phyloP scores from a whole-genome alignment of 2,113 vertebrate genomes.

The Cyprinodon brontotheroides region DNA sequence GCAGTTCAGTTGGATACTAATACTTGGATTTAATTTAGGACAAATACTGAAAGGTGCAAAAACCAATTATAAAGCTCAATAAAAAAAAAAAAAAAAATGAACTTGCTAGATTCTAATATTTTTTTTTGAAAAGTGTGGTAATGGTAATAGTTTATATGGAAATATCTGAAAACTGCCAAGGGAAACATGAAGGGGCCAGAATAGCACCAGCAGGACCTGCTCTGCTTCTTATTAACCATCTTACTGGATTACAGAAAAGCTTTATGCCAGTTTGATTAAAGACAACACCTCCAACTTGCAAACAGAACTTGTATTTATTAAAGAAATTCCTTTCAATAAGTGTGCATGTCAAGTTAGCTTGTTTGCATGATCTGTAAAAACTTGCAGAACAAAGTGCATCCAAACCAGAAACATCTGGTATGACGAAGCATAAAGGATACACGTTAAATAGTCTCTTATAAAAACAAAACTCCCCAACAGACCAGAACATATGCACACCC shows the following conservation, averaged over 20 bases:
- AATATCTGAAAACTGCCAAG: too few relatives aligned
- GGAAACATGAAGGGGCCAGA: too few relatives aligned
- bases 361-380: slow-evolving; percentile 7
- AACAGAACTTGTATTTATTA: slow-evolving; percentile 44
- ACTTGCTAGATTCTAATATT: too few relatives aligned
- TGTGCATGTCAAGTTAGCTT: slow-evolving; percentile 15
- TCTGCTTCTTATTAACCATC: too few relatives aligned
- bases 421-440: slow-evolving; percentile 42
- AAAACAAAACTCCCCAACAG: slow-evolving; percentile 53
- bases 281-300: neutral
- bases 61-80: too few relatives aligned
- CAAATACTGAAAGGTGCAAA: too few relatives aligned
- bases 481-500: neutral
- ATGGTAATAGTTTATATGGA: too few relatives aligned
- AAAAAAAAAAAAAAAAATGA: neutral
- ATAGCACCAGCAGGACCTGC: too few relatives aligned
- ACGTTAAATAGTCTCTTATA: slow-evolving; percentile 67
- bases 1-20: neutral
- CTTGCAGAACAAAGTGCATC: neutral
- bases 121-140: too few relatives aligned
- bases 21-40: neutral
- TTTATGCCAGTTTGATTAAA: too few relatives aligned
- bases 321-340: slow-evolving; percentile 18
- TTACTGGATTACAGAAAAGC: too few relatives aligned
- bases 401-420: slow-evolving; percentile 1